Base-by-base conservation (phyloP, 2,797 vertebrate genomes). In the Aldrovandia affinis region DNA sequence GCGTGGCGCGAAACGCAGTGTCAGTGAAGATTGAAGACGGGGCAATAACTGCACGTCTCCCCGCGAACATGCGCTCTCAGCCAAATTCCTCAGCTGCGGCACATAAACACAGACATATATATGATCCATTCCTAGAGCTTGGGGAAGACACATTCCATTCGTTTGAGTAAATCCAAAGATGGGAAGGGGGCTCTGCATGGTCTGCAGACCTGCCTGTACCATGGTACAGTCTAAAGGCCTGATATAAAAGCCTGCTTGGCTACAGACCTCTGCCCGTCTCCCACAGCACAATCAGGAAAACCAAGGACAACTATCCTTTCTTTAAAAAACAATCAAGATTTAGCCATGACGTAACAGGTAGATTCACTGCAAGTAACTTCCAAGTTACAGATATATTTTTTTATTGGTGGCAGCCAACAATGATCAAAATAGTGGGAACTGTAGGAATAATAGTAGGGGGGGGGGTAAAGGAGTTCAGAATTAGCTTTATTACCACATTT, bases 81-180 rank as follows among this genome's bases (percentile, higher is more conserved):
- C 44, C 83, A 80, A 85, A 90, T 90, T 90, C 90, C 83, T 84
- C 86, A 82, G 78, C 86, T 88, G 83, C 44, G 82, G 63, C 80
- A n/a, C 44, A 88, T 87, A 85, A 88, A 88, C 59, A 50, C 28
- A 59, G 14, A 86, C 33, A 47, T 73, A 84, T 73, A 73, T 57
- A 80, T 79, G n/a, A 79, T 55, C n/a, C 28, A 79, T 79, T 33
- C 9, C 47, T 50, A 79, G 78, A 55, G 78, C 47, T 79, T 18
- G 28, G 78, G n/a, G 50, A 79, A 22, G 78, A 55, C 36, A 39
- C 78, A 81, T 73, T 55, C 50, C 63, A 42, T 52, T 30, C 50
- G 54, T 79, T 30, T 55, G 50, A 33, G 78, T 54, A 79, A 54
- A 28, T 28, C 47, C 50, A 55, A 39, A 55, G 50, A 36, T 14